A percentile compares a stretch with the other conserved stretches of the same genome.
Conservation (phyloP, 2,113 vertebrate species). For the Dipodomys ordii region DNA sequence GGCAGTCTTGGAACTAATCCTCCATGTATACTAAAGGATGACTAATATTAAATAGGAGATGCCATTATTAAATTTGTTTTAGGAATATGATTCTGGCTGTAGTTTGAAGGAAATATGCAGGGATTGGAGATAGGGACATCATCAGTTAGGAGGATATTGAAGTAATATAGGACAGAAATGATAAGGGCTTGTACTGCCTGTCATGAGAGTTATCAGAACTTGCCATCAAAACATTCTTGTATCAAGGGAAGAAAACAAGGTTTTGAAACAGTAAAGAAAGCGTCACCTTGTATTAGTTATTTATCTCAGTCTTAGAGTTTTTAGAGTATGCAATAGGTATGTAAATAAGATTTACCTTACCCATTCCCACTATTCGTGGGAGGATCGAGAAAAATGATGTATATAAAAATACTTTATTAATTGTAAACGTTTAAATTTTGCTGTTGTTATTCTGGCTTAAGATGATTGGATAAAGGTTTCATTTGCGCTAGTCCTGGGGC, state of each 20-base stretch:
- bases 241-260: background rate
- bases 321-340: slow-evolving; percentile 13
- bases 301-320: slow-evolving; percentile 40
- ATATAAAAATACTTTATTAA: background rate
- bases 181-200: background rate
- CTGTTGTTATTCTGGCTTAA: slow-evolving; percentile 8
- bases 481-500: too few species aligned
- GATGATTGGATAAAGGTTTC: background rate
- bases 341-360: slow-evolving; percentile 25
- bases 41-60: slow-evolving; percentile 35
- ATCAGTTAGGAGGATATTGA: slow-evolving; percentile 60
- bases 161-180: slow-evolving; percentile 46
- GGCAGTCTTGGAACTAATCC: background rate
- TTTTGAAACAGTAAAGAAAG: background rate
- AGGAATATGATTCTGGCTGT: slow-evolving; percentile 36
- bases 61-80: slow-evolving; percentile 48
- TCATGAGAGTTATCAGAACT: slow-evolving; percentile 3
- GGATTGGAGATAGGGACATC: background rate
- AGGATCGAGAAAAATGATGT: slow-evolving; percentile 16
- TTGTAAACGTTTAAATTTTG: slow-evolving; percentile 42
- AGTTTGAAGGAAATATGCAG: slow-evolving; percentile 50
- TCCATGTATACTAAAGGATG: background rate
- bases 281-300: slow-evolving; percentile 45
- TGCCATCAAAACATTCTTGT: slow-evolving; percentile 38
- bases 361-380: background rate